Base-by-base conservation (phyloP, 2,888 invertebrate species). In the Agonopterix heracliana region DNA sequence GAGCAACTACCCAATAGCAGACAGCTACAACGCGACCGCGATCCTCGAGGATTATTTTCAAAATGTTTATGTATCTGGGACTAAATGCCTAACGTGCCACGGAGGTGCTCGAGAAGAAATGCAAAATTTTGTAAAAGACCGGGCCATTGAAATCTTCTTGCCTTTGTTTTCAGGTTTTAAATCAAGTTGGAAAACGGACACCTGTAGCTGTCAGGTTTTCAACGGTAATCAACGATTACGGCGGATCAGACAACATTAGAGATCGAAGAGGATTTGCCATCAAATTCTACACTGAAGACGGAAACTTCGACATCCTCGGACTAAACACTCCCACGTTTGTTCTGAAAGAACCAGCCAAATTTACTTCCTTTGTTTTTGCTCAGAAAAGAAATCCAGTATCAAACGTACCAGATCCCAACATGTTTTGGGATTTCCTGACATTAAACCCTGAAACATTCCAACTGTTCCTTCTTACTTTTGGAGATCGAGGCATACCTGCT, bases 391-490 rank as follows among this genome's bases (percentile, higher is more conserved):
- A 91, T 59, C 91, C 91, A 12, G 74, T 68, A 13, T 91, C 91
- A 1, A 81, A 41, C 12, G 11, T 41, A 12, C n/a, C 8, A 9
- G 41, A 41, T 12, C 11, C 41, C 1, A 71, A 70, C 2, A 78
- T 79, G 71, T 68, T 79, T 47, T 91, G 90, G 90, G 91, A 91
- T 60, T 86, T 89, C 55, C 60, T 88, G 14, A 78, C 82, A 2
- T 62, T 84, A 17, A 74, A 78, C n/a, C 90, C 90, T 0, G 95
- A 96, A 74, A 93, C 74, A 92, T 95, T 78, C 77, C 95, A n/a
- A n/a, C n/a, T 66, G 90, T 94, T 7, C 97, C 97, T 78, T 91
- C 95, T 59, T 97, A 97, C 26, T 93, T 94, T 55, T 97, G 26
- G 26, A 5, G 26, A 26, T 26, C 26, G 26, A 26, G 26, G 26